Conservation (phyloP, 2,113 vertebrate species). For the Triplophysa rosa region DNA sequence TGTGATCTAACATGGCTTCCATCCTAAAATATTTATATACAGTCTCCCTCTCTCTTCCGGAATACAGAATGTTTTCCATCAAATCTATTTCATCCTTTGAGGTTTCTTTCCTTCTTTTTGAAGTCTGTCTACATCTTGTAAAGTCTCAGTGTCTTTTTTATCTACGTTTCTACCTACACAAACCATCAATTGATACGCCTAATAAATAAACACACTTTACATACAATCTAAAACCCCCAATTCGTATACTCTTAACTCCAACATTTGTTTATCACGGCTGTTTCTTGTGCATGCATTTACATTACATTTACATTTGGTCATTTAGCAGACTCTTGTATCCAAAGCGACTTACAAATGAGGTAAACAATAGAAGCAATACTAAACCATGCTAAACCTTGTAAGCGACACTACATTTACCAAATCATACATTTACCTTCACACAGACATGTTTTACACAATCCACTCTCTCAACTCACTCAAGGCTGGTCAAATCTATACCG, state of each 20-base stretch:
- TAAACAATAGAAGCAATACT: too few relatives aligned
- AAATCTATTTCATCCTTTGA: slow-evolving; percentile 12
- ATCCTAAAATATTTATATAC: slow-evolving; percentile 36
- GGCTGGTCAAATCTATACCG: too few relatives aligned
- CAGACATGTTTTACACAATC: neutral
- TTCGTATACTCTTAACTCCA: neutral
- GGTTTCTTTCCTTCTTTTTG: slow-evolving; percentile 10
- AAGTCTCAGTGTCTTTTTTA: neutral
- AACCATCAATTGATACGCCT: too few relatives aligned
- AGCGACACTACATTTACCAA: neutral
- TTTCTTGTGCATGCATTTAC: neutral
- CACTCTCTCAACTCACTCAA: neutral
- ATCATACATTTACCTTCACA: too few relatives aligned
- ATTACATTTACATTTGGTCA: too few relatives aligned
- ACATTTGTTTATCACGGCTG: neutral
- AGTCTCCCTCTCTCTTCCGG: neutral
- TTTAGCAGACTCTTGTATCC: too few relatives aligned
- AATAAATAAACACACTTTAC: neutral
- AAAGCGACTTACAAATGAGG: too few relatives aligned
- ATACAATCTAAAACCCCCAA: neutral
- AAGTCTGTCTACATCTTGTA: slow-evolving; percentile 12
- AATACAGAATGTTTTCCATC: neutral
- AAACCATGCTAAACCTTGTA: neutral
- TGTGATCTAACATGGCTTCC: neutral
- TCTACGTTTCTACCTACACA: neutral